Evolutionary conservation across 2,888 invertebrate genomes (phyloP).

Genomic region (Macaria notata): DNA sequence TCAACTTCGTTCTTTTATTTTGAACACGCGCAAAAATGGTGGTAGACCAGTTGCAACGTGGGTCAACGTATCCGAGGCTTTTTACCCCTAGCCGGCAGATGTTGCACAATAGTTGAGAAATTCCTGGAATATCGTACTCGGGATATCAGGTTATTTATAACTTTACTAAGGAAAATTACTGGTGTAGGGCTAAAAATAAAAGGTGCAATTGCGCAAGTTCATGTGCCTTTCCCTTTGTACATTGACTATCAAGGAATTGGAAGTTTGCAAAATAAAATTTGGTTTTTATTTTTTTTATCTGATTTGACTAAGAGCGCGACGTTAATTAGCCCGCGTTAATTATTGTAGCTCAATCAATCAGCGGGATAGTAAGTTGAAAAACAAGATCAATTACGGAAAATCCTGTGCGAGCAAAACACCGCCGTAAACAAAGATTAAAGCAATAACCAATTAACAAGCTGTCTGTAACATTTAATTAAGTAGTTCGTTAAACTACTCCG

Average conservation of each 20-base stretch:
- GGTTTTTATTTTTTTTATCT: too few relatives aligned
- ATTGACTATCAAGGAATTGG: too few relatives aligned
- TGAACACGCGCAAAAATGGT: conserved; percentile 70
- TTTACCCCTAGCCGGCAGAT: conserved; percentile 70
- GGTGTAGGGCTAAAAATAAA: conserved; percentile 23
- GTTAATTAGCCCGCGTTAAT: too few relatives aligned
- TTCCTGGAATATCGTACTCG: conserved; percentile 60
- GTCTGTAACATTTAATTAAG: conserved; percentile 27
- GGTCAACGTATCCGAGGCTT: conserved; percentile 74
- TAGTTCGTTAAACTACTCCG: conserved; percentile 31
- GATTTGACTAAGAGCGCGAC: too few relatives aligned
- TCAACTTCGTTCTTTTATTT: conserved; percentile 73
- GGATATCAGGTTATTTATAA: conserved; percentile 50
- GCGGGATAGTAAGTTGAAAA: too few relatives aligned
- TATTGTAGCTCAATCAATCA: too few relatives aligned
- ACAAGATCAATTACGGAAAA: too few relatives aligned
- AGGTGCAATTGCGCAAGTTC: neutral
- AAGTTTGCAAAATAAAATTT: too few relatives aligned
- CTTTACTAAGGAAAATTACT: conserved; percentile 20
- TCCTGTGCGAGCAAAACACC: conserved; percentile 9
- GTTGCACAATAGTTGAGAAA: conserved; percentile 77
- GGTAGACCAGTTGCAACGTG: conserved; percentile 62
- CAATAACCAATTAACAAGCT: conserved; percentile 2
- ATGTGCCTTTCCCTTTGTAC: too few relatives aligned
- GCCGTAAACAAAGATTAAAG: conserved; percentile 34